Evolutionary conservation across 2,113 vertebrate species (phyloP).

Genomic region (Hippotragus niger): DNA sequence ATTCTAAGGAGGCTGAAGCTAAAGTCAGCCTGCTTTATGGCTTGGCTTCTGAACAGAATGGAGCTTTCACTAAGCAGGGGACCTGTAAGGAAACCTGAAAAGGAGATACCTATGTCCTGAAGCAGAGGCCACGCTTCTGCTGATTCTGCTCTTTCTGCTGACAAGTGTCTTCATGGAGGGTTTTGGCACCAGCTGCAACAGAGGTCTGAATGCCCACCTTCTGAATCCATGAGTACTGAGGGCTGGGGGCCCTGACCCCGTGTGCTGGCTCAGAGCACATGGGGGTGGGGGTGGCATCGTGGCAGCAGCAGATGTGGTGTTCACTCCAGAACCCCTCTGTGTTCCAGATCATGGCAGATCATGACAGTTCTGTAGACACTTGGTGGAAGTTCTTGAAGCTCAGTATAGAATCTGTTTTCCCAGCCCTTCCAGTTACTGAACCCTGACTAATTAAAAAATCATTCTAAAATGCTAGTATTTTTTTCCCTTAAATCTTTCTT

Average conservation of each 20-base stretch:
- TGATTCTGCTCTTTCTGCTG: background rate
- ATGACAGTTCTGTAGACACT: background rate
- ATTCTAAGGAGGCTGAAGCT: background rate
- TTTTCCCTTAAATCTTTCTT: background rate
- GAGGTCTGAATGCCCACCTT: background rate
- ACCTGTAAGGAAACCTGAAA: background rate
- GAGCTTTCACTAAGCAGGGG: background rate
- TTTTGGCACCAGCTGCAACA: background rate
- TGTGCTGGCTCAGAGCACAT: background rate
- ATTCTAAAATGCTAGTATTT: background rate
- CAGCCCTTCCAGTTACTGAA: background rate
- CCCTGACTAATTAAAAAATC: background rate
- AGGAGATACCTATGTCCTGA: rapidly evolving
- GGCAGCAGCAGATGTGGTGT: background rate
- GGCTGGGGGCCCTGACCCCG: no score
- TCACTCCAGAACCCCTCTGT: rapidly evolving
- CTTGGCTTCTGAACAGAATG: background rate
- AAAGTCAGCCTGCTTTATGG: background rate
- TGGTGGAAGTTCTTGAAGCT: background rate
- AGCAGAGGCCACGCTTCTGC: no score
- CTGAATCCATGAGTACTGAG: background rate
- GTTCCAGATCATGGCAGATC: background rate
- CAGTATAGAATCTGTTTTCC: background rate
- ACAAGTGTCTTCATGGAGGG: background rate
- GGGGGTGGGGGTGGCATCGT: background rate